phyloP scores from a whole-genome alignment of 2,888 invertebrate species.

The Melanotus villosus region DNA sequence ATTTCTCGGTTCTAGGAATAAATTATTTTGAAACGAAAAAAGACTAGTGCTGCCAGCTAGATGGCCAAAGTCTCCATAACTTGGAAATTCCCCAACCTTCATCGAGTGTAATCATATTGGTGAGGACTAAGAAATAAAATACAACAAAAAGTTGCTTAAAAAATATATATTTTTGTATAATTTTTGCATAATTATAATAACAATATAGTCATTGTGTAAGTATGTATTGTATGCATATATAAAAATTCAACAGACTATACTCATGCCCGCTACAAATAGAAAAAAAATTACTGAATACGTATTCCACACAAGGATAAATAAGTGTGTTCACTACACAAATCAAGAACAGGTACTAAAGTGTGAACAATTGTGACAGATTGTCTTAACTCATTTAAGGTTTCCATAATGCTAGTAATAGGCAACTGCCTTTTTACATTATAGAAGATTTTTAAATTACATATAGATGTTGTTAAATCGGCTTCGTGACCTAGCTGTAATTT shows the following conservation, averaged over 20 bases:
- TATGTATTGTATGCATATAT: too few species aligned
- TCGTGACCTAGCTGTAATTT: slow-evolving; percentile 72
- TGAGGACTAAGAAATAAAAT: too few species aligned
- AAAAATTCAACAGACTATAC: slow-evolving; percentile 1
- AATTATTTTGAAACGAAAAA: too few species aligned
- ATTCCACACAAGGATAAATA: slow-evolving; percentile 88
- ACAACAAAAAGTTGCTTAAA: too few species aligned
- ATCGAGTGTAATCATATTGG: too few species aligned
- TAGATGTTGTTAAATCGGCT: slow-evolving; percentile 70
- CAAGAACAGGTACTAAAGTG: slow-evolving; percentile 84
- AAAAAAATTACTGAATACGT: slow-evolving; percentile 73
- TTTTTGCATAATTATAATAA: too few species aligned
- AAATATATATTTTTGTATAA: too few species aligned
- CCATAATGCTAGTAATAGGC: slow-evolving; percentile 66
- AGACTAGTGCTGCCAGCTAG: too few species aligned
- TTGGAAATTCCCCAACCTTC: too few species aligned
- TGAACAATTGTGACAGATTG: slow-evolving; percentile 75
- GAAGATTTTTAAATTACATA: slow-evolving; percentile 84
- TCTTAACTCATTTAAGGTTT: slow-evolving; percentile 69
- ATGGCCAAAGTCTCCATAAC: too few species aligned
- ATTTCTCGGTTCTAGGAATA: too few species aligned
- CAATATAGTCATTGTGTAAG: too few species aligned
- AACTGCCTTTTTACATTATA: slow-evolving; percentile 78
- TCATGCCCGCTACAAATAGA: background rate
- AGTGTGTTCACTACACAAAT: slow-evolving; percentile 85